Evolutionary conservation across 2,797 vertebrate species (phyloP).

Genomic region (Amblyraja radiata): DNA sequence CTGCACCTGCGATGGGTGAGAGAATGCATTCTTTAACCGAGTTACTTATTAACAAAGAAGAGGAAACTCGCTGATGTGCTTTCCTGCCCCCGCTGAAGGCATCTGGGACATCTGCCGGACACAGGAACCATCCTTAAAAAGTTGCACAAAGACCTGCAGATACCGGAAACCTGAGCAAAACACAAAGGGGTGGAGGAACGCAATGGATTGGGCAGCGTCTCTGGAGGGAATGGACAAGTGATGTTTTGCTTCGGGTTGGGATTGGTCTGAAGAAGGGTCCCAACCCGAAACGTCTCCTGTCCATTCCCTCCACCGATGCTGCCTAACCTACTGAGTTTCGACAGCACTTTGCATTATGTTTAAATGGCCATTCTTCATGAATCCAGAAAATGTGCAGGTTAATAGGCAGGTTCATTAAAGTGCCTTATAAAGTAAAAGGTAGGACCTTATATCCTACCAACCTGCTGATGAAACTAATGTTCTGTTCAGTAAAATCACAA

Average conservation of each 20-base stretch:
- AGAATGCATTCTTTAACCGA: neutral
- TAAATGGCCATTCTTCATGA: neutral
- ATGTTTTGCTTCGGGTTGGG: too few species aligned
- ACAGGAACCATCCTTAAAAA: neutral
- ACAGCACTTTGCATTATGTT: too few species aligned
- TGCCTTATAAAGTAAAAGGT: too few species aligned
- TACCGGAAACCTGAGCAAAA: too few species aligned
- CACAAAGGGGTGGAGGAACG: too few species aligned
- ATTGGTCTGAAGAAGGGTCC: too few species aligned
- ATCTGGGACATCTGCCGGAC: neutral
- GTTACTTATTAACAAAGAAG: constrained; percentile 1
- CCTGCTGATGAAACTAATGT: neutral
- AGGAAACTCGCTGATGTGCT: neutral
- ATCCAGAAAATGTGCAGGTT: neutral
- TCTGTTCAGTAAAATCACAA: neutral
- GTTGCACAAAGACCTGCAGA: too few species aligned
- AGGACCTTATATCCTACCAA: neutral
- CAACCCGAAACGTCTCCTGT: too few species aligned
- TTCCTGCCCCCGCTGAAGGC: neutral
- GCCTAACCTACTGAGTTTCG: too few species aligned
- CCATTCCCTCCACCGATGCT: too few species aligned
- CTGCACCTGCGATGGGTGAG: neutral
- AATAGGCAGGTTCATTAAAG: neutral
- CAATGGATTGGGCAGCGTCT: too few species aligned
- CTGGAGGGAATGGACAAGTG: too few species aligned